phyloP scores from a whole-genome alignment of 2,113 vertebrate species.

The Heptranchias perlo region DNA sequence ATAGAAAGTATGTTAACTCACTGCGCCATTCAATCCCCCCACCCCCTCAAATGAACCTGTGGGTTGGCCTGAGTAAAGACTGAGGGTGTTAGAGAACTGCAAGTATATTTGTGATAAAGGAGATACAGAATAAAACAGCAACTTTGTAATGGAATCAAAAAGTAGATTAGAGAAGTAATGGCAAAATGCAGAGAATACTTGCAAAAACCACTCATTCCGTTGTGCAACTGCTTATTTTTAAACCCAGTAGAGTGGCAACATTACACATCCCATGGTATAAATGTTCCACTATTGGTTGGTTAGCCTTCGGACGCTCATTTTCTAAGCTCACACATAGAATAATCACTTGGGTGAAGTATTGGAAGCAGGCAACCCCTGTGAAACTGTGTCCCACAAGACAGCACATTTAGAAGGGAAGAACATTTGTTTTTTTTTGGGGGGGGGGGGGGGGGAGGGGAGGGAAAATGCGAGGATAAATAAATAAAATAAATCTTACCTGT shows the following conservation, averaged over 20 bases:
- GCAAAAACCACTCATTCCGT: too few relatives aligned
- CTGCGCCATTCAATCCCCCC: neutral
- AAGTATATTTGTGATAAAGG: neutral
- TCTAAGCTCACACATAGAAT: neutral
- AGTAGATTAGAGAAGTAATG: neutral
- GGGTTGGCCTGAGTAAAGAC: neutral
- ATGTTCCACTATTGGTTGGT: neutral
- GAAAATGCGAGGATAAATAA: too few relatives aligned
- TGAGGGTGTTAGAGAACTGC: neutral
- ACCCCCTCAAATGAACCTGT: neutral
- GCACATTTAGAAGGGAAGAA: neutral
- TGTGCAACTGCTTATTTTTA: neutral
- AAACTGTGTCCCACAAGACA: neutral
- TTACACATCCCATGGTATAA: neutral
- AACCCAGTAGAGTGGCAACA: neutral
- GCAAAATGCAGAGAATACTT: neutral
- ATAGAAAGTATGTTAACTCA: too few relatives aligned
- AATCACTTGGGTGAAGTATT: neutral
- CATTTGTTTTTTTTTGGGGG: too few relatives aligned
- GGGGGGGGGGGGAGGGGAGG: neutral
- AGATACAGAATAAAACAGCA: neutral
- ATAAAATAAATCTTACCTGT: neutral
- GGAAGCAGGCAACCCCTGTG: neutral
- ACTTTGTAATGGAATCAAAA: neutral
- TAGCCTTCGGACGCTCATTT: neutral